These are phyloP conservation scores for Pharmacophagus antenor DNA, from an alignment of 2,888 invertebrate genomes.

Conservation along the genomic window DNA sequence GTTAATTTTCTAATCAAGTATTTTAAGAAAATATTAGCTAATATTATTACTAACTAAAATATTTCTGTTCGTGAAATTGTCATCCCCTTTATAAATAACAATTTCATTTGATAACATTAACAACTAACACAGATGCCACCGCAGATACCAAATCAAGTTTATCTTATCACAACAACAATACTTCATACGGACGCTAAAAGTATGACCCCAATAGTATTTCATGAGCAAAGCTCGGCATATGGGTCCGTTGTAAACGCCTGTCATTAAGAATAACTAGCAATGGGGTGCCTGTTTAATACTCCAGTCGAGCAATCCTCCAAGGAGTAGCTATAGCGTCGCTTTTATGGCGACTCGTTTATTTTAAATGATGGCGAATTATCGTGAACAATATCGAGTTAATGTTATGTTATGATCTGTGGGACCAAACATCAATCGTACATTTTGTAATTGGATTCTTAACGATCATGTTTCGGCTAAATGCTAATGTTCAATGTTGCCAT, in stretches of 20 bases:
- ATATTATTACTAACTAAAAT: not conserved
- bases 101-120: not conserved
- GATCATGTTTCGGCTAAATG: not conserved
- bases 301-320: conserved; percentile 46
- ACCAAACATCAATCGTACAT: not conserved
- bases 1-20: no score
- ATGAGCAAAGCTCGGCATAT: conserved; percentile 58
- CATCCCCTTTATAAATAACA: not conserved
- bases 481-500: no score
- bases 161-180: conserved; percentile 38
- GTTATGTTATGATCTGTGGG: not conserved
- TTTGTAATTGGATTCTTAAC: not conserved
- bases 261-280: conserved; percentile 53
- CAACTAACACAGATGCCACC: not conserved
- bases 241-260: conserved; percentile 59
- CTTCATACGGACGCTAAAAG: conserved; percentile 33
- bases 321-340: conserved; percentile 47
- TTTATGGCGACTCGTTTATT: conserved; percentile 66
- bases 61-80: not conserved
- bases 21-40: no score
- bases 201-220: conserved; percentile 35
- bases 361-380: conserved; percentile 63
- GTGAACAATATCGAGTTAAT: conserved; percentile 41
- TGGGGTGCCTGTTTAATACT: conserved; percentile 41
- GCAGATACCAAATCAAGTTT: conserved; percentile 38